These are phyloP conservation scores for Cristatella mucedo DNA, from an alignment of 2,888 invertebrate species.

Conservation along the genomic window DNA sequence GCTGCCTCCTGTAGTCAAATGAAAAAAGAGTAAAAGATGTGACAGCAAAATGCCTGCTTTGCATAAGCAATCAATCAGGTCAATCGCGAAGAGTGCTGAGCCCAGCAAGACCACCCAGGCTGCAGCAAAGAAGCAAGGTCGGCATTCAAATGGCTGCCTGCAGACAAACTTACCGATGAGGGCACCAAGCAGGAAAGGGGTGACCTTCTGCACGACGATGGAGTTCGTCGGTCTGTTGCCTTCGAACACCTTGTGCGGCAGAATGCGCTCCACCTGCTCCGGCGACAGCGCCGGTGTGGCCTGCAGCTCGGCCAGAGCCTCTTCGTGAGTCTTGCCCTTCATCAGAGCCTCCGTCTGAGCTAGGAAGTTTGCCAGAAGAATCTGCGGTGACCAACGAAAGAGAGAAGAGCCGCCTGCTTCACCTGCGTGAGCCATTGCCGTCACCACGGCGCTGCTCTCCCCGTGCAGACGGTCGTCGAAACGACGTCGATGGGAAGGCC, in stretches of 20 bases:
- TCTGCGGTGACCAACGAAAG: conserved; percentile 39
- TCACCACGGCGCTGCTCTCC: too few species aligned
- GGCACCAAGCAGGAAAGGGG: conserved; percentile 80
- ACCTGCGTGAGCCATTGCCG: too few species aligned
- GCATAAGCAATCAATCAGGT: too few species aligned
- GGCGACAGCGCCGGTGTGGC: conserved; percentile 59
- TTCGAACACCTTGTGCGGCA: conserved; percentile 86
- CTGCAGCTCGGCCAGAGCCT: conserved; percentile 63
- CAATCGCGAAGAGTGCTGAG: too few species aligned
- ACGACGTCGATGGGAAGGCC: too few species aligned
- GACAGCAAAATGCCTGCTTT: too few species aligned
- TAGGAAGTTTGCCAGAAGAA: conserved; percentile 84
- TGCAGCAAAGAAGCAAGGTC: too few species aligned
- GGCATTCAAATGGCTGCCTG: neutral
- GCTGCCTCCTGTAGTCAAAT: too few species aligned
- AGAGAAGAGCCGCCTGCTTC: neutral
- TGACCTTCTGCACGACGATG: conserved; percentile 72
- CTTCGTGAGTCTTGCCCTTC: conserved; percentile 53
- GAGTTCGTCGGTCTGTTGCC: conserved; percentile 96
- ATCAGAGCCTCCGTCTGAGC: conserved; percentile 97
- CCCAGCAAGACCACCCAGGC: too few species aligned
- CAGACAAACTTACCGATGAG: conserved; percentile 60
- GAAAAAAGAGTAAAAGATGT: too few species aligned
- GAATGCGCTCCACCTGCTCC: conserved; percentile 55
- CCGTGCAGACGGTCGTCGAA: too few species aligned